Conservation (phyloP, 1,140 invertebrate species). For the Brachionus sp. region DNA sequence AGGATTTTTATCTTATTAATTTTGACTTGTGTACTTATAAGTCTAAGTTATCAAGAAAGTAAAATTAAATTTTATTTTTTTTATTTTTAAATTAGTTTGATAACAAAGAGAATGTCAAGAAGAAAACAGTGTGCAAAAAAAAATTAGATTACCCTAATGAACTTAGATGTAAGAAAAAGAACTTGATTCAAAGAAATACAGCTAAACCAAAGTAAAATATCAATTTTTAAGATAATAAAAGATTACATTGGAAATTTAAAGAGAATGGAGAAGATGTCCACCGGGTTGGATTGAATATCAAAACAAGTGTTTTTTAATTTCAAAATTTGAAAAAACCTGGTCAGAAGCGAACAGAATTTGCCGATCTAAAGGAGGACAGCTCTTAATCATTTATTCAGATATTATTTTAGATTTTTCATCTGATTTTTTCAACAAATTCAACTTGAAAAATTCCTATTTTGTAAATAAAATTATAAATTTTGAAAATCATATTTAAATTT, state of each 20-base stretch:
- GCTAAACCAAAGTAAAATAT: neutral
- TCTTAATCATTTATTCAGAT: neutral
- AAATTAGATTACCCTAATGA: neutral
- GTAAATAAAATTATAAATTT: neutral
- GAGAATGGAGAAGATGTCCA: neutral
- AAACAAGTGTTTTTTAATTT: constrained; percentile 2
- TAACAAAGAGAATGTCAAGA: neutral
- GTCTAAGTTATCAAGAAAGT: neutral
- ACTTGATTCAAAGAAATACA: neutral
- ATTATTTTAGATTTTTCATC: constrained; percentile 1
- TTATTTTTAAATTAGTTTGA: neutral
- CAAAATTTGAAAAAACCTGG: neutral
- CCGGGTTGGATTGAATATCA: neutral
- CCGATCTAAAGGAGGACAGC: neutral
- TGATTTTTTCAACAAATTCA: neutral
- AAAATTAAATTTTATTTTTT: neutral
- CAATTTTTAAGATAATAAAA: neutral
- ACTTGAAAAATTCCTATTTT: neutral
- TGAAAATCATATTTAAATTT: neutral
- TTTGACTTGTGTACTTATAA: too few relatives aligned
- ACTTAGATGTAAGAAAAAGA: neutral
- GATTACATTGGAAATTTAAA: neutral
- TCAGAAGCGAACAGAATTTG: neutral
- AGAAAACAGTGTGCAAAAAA: neutral
- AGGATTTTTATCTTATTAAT: too few relatives aligned